A percentile compares a stretch with the other conserved stretches of the same genome.
These are phyloP conservation scores for Drosophila asahinai DNA, from an alignment of 1,140 invertebrate species.

Conservation along the genomic window DNA sequence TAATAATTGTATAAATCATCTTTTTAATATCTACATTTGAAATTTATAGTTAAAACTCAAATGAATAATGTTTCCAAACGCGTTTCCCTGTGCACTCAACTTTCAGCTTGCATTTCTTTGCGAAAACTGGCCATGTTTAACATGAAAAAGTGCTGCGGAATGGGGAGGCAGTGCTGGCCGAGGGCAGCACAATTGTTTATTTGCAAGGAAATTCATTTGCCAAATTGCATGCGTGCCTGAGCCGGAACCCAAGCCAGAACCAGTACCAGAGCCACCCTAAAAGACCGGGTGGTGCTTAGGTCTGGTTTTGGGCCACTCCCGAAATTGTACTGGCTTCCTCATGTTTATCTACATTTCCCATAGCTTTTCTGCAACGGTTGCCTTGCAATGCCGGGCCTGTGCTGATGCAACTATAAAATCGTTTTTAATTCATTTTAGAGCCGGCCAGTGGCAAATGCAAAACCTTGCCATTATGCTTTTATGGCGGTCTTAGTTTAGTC, in stretches of 20 bases:
- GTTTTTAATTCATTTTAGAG: conserved; percentile 55
- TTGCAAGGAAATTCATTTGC: conserved; percentile 55
- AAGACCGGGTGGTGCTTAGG: conserved; percentile 37
- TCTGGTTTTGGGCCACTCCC: conserved; percentile 37
- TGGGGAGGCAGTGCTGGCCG: neutral
- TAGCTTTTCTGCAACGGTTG: conserved; percentile 12
- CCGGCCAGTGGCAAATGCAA: conserved; percentile 36
- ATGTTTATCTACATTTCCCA: conserved; percentile 56
- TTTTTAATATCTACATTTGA: too few relatives aligned
- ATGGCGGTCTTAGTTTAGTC: conserved; percentile 29
- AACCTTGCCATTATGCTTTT: conserved; percentile 48
- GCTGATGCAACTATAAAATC: conserved; percentile 54
- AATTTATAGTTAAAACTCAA: too few relatives aligned
- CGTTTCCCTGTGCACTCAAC: neutral
- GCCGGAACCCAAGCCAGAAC: neutral
- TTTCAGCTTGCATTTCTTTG: conserved; percentile 12
- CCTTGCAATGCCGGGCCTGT: neutral
- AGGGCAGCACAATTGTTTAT: conserved; percentile 44
- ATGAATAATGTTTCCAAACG: neutral
- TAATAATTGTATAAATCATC: too few relatives aligned
- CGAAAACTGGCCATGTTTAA: conserved; percentile 7
- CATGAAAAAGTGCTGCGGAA: neutral
- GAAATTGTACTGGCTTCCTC: conserved; percentile 25
- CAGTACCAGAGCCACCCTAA: conserved; percentile 1
- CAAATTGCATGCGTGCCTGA: conserved; percentile 51